Evolutionary conservation across 2,888 invertebrate genomes (phyloP).

Genomic region (Drosophila helvetica): DNA sequence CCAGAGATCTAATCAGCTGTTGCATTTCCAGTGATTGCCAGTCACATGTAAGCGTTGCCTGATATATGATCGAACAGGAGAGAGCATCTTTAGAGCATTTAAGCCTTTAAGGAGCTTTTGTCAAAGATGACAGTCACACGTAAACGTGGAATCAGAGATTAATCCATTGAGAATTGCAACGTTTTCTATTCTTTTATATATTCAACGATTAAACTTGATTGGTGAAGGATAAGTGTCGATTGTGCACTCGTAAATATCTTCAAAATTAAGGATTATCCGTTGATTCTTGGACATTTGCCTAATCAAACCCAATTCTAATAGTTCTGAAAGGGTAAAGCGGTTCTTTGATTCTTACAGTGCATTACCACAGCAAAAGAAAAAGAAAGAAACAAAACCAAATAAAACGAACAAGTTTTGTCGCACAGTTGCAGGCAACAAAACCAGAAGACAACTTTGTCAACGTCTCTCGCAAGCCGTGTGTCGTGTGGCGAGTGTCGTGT

Average conservation of each 20-base stretch:
- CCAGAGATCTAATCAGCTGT: no score
- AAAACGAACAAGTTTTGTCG: constrained; percentile 47
- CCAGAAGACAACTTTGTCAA: constrained; percentile 64
- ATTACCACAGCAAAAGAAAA: neutral
- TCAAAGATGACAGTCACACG: neutral
- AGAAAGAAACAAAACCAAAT: constrained; percentile 5
- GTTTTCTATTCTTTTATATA: no score
- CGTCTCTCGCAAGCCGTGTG: constrained; percentile 42
- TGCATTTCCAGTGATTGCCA: no score
- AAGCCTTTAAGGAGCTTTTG: neutral
- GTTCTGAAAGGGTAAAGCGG: neutral
- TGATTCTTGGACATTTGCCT: neutral
- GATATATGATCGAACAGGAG: neutral
- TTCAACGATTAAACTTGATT: no score
- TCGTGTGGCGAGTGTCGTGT: neutral
- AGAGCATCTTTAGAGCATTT: neutral
- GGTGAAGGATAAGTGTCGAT: no score
- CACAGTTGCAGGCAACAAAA: constrained; percentile 31
- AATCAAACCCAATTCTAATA: neutral
- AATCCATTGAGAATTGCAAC: no score
- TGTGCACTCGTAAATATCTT: no score
- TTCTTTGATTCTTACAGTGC: neutral
- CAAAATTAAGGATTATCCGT: neutral
- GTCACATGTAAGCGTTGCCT: neutral
- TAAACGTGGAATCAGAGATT: neutral